These are phyloP conservation scores for Pocillopora verrucosa DNA, from an alignment of 64 coral and sea anemone genomes.

Conservation along the genomic window DNA sequence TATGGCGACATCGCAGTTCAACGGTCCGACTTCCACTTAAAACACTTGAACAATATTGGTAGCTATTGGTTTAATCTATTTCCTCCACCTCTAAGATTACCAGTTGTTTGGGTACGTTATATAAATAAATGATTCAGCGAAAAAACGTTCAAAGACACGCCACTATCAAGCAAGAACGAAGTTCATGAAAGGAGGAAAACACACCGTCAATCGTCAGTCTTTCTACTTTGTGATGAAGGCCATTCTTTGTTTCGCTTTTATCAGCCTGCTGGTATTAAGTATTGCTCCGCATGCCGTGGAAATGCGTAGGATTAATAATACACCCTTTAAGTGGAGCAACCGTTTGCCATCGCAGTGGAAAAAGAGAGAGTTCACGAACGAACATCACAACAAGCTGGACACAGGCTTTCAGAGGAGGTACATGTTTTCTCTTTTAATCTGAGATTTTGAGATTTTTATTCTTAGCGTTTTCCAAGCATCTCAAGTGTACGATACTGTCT, in stretches of 20 bases:
- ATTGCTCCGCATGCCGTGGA: neutral
- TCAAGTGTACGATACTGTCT: too few relatives aligned
- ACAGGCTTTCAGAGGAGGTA: neutral
- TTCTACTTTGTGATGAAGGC: neutral
- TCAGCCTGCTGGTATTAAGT: neutral
- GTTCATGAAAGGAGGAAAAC: neutral
- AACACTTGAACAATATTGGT: too few relatives aligned
- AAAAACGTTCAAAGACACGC: too few relatives aligned
- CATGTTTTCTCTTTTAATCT: neutral
- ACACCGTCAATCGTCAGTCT: too few relatives aligned
- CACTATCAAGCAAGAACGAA: neutral
- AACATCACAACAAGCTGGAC: neutral
- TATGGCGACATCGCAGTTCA: too few relatives aligned
- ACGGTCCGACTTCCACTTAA: too few relatives aligned
- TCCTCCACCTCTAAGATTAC: too few relatives aligned
- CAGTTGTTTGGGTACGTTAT: too few relatives aligned
- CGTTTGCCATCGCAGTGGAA: neutral
- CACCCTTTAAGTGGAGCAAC: neutral
- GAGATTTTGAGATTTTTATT: too few relatives aligned
- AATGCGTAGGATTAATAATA: neutral
- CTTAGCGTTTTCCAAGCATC: too few relatives aligned
- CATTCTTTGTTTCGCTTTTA: neutral
- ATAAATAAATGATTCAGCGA: too few relatives aligned
- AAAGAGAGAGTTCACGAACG: neutral
- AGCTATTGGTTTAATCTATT: too few relatives aligned